A percentile compares a stretch with the other conserved stretches of the same genome.
phyloP scores from a whole-genome alignment of 2,888 invertebrate species.

The Cheiracanthium punctorium region DNA sequence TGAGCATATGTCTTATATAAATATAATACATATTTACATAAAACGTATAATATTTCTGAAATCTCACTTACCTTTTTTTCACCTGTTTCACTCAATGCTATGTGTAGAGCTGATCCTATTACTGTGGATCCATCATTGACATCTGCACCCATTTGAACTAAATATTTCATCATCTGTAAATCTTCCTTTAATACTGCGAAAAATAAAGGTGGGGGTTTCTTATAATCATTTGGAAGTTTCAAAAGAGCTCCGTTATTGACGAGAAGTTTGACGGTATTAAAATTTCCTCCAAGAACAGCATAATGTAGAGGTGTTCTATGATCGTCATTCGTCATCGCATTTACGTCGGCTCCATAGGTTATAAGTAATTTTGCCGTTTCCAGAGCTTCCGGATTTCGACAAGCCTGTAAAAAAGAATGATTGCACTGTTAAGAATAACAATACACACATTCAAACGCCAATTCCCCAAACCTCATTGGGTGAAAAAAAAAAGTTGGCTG shows the following conservation, averaged over 20 bases:
- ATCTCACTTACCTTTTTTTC: constrained; percentile 48
- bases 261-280: constrained; percentile 84
- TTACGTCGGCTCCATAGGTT: constrained; percentile 89
- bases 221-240: constrained; percentile 79
- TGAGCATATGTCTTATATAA: no score
- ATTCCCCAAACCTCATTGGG: no score
- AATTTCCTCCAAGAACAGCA: constrained; percentile 86
- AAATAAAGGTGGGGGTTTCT: constrained; percentile 88
- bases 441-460: no score
- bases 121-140: constrained; percentile 88
- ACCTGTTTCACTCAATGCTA: constrained; percentile 80
- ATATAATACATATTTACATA: no score
- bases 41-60: no score
- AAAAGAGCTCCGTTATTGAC: constrained; percentile 88
- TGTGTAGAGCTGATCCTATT: constrained; percentile 88
- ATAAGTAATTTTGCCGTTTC: constrained; percentile 85
- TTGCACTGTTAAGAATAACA: no score
- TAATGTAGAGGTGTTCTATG: constrained; percentile 90
- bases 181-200: constrained; percentile 88
- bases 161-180: constrained; percentile 81
- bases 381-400: constrained; percentile 85
- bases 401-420: constrained; percentile 78
- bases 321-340: constrained; percentile 89
- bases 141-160: constrained; percentile 82
- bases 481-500: no score